Conservation (phyloP, 2,888 invertebrate genomes). For the Ennomos quercinarius region DNA sequence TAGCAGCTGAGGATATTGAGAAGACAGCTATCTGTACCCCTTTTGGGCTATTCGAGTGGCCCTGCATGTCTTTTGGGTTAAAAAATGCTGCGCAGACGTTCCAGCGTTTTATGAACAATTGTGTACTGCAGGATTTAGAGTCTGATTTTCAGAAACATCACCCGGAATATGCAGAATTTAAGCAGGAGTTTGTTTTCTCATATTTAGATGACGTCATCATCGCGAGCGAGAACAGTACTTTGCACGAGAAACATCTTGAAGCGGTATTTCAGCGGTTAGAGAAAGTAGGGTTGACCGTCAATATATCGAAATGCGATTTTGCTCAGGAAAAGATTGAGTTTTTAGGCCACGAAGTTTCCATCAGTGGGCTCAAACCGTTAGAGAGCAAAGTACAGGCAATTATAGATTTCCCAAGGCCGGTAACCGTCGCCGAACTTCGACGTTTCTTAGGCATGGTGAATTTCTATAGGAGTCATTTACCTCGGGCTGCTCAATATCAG, state of each 20-base stretch:
- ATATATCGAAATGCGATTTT: too few relatives aligned
- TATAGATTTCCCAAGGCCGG: conserved; percentile 13
- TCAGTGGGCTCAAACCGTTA: conserved; percentile 5
- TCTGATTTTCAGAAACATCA: too few relatives aligned
- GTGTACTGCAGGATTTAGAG: not conserved
- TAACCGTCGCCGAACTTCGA: conserved; percentile 11
- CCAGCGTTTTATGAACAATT: conserved; percentile 26
- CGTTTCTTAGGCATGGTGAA: conserved; percentile 23
- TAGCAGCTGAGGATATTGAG: conserved; percentile 52
- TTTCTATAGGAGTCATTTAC: conserved; percentile 24
- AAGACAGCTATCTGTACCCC: conserved; percentile 30
- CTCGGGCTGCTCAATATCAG: conserved; percentile 12
- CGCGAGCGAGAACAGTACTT: too few relatives aligned
- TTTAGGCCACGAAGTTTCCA: conserved; percentile 18
- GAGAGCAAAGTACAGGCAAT: not conserved
- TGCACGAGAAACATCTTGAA: not conserved
- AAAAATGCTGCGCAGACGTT: conserved; percentile 34
- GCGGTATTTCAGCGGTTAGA: not conserved
- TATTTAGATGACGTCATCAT: not conserved
- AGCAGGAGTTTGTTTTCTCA: not conserved
- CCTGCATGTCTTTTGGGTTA: conserved; percentile 28
- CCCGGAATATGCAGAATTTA: too few relatives aligned
- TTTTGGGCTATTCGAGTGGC: conserved; percentile 37
- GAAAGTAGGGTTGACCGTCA: too few relatives aligned
- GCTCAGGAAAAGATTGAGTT: not conserved